Evolutionary conservation across 1,140 invertebrate genomes (phyloP).

Genomic region (Drosophila paulistorum): DNA sequence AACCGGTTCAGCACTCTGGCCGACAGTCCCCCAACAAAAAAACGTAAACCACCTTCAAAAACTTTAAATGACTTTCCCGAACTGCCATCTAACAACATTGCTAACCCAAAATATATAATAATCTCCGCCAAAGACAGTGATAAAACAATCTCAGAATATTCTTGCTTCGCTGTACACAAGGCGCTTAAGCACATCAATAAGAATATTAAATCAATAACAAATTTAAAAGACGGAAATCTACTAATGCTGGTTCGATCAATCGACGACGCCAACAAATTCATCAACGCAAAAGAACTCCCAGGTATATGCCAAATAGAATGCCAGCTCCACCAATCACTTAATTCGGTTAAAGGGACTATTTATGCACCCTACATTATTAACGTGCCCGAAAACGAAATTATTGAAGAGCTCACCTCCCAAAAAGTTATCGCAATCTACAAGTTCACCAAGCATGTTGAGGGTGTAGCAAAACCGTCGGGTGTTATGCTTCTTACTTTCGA

Average conservation of each 20-base stretch:
- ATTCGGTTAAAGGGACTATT: slow-evolving; percentile 7
- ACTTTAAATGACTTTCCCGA: too few species aligned
- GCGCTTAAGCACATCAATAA: neutral
- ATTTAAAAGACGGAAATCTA: slow-evolving; percentile 4
- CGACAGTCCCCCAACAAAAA: too few species aligned
- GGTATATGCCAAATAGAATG: slow-evolving; percentile 1
- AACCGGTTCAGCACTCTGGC: too few species aligned
- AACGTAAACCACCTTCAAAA: too few species aligned
- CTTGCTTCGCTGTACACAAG: slow-evolving; percentile 1
- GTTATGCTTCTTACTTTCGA: too few species aligned
- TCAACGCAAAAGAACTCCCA: neutral
- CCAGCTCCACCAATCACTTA: slow-evolving; percentile 2
- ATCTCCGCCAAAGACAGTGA: slow-evolving; percentile 4
- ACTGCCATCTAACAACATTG: too few species aligned
- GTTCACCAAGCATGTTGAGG: too few species aligned
- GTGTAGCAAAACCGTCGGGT: too few species aligned
- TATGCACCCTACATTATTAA: neutral
- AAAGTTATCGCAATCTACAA: too few species aligned
- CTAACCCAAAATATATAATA: too few species aligned
- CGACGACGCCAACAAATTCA: neutral
- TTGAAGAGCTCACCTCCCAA: too few species aligned
- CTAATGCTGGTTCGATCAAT: neutral
- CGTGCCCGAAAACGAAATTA: neutral
- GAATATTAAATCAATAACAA: slow-evolving; percentile 1
- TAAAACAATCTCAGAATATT: neutral